Percentiles rank a stretch among this genome's conserved stretches.
These are phyloP conservation scores for Andrena bicolor DNA, from an alignment of 2,888 invertebrate genomes.

Conservation along the genomic window DNA sequence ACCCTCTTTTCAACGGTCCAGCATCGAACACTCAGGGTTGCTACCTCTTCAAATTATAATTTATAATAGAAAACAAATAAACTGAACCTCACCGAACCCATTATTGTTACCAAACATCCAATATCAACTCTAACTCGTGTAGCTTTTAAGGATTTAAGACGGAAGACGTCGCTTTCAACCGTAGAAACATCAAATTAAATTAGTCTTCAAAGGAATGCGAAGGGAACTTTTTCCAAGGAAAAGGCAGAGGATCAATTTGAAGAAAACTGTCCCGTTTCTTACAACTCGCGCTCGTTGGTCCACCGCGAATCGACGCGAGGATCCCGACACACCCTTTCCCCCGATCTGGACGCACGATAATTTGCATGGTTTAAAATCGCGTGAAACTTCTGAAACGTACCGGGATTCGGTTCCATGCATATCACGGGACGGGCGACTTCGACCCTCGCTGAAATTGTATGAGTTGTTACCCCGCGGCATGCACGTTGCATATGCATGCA, in stretches of 20 bases:
- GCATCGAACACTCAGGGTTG: neutral
- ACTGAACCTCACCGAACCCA: too few relatives aligned
- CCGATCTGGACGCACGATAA: slow-evolving; percentile 27
- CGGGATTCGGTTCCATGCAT: slow-evolving; percentile 76
- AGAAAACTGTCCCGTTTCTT: too few relatives aligned
- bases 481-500: slow-evolving; percentile 83
- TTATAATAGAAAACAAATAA: too few relatives aligned
- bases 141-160: too few relatives aligned
- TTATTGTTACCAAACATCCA: too few relatives aligned
- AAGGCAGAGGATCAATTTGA: too few relatives aligned
- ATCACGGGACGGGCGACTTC: slow-evolving; percentile 75
- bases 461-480: slow-evolving; percentile 83
- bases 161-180: too few relatives aligned
- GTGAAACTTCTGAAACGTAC: slow-evolving; percentile 57
- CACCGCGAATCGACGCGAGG: neutral
- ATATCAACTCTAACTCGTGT: too few relatives aligned
- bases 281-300: neutral
- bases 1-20: slow-evolving; percentile 5
- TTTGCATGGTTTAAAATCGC: slow-evolving; percentile 69
- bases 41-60: neutral
- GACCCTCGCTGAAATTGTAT: slow-evolving; percentile 72
- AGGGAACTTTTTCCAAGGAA: too few relatives aligned
- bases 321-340: neutral
- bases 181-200: too few relatives aligned
- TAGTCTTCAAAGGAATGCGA: too few relatives aligned